Percentiles rank a stretch among this genome's conserved stretches.
phyloP scores from a whole-genome alignment of 2,113 vertebrate genomes.

The Chionomys nivalis region DNA sequence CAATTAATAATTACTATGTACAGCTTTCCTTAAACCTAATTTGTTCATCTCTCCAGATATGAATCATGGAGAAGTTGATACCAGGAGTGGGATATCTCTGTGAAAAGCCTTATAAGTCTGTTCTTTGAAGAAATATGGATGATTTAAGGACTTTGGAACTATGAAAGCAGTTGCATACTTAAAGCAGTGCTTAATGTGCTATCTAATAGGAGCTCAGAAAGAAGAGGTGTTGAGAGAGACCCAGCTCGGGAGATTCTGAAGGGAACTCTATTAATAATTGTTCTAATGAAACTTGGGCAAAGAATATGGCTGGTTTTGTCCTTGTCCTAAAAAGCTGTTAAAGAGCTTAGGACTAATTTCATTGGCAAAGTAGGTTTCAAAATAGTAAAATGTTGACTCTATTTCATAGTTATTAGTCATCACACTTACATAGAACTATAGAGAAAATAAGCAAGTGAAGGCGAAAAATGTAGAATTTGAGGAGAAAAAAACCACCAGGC shows the following conservation, averaged over 20 bases:
- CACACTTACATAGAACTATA: neutral
- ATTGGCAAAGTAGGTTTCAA: neutral
- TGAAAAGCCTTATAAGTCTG: neutral
- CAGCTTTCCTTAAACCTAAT: neutral
- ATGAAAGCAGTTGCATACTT: neutral
- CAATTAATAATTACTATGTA: neutral
- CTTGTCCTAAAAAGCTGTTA: neutral
- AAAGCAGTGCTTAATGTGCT: neutral
- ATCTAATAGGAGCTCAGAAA: neutral
- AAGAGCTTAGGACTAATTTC: neutral
- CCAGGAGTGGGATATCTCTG: neutral
- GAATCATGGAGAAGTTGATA: neutral
- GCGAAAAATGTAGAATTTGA: neutral
- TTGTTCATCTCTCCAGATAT: neutral
- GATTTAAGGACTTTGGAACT: neutral
- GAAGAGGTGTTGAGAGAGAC: too few species aligned
- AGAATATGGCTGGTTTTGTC: neutral
- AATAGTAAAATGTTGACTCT: neutral
- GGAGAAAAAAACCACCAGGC: neutral
- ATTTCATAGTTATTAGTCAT: neutral
- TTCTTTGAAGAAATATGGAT: neutral
- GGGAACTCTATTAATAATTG: too few species aligned
- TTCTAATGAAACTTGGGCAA: neutral
- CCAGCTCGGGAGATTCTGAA: neutral
- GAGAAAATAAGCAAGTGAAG: neutral